Evolutionary conservation across 2,113 vertebrate genomes (phyloP).

Genomic region (Corapipo altera): DNA sequence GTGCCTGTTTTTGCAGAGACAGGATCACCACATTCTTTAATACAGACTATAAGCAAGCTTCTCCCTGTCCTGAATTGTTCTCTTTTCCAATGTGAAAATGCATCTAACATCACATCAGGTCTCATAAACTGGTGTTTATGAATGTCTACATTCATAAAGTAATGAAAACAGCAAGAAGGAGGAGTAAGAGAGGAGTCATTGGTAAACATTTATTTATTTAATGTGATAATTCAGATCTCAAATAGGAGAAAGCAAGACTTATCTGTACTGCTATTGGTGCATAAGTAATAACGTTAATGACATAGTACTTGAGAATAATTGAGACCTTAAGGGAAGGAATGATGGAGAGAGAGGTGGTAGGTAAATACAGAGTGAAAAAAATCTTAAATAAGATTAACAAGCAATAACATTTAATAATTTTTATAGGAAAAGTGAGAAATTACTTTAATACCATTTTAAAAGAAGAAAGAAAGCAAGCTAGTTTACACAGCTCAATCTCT

Average conservation of each 20-base stretch:
- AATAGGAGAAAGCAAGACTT: neutral
- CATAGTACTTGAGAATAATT: neutral
- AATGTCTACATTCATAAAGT: neutral
- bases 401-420: slow-evolving; percentile 1
- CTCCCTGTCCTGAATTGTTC: neutral
- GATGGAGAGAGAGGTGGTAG: neutral
- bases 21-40: neutral
- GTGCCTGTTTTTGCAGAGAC: neutral
- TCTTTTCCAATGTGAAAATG: neutral
- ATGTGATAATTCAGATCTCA: neutral
- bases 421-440: slow-evolving; percentile 13
- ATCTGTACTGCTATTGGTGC: neutral
- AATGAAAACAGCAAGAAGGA: neutral
- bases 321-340: neutral
- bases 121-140: neutral
- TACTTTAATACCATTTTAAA: neutral
- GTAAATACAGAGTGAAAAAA: neutral
- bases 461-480: neutral
- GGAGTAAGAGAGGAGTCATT: neutral
- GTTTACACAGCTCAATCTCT: neutral
- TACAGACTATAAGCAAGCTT: neutral
- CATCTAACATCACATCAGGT: neutral
- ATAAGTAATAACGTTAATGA: neutral
- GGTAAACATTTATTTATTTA: neutral
- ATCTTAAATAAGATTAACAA: neutral